phyloP scores from a whole-genome alignment of 2,113 vertebrate species.

The Saccopteryx leptura region DNA sequence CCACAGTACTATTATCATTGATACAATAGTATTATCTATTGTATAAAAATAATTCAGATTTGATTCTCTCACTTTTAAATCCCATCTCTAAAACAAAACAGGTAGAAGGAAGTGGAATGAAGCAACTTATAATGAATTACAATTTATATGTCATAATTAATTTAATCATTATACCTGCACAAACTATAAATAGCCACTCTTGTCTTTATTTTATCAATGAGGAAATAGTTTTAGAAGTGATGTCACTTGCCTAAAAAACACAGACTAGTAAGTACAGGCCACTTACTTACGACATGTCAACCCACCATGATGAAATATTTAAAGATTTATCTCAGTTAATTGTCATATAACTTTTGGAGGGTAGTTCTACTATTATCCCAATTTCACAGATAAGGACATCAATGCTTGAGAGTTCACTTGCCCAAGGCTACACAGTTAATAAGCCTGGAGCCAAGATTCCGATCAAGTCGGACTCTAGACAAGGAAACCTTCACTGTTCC shows the following conservation, averaged over 20 bases:
- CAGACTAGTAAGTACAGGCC: neutral
- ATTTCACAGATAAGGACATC: neutral
- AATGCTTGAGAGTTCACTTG: neutral
- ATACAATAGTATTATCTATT: neutral
- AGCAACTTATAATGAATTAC: neutral
- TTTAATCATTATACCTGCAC: neutral
- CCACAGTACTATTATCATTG: neutral
- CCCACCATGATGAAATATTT: neutral
- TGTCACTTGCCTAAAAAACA: neutral
- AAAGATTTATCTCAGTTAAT: neutral
- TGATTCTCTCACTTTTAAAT: constrained; percentile 14
- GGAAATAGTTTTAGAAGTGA: neutral
- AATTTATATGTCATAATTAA: neutral
- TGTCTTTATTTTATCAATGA: neutral
- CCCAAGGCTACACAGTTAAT: neutral
- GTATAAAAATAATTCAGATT: neutral
- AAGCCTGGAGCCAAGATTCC: neutral
- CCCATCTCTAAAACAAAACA: neutral
- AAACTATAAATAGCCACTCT: neutral
- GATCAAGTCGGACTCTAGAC: neutral
- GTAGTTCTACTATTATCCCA: neutral
- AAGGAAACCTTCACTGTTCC: neutral
- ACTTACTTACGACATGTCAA: neutral
- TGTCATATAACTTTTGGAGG: neutral
- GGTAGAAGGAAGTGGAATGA: neutral